These are phyloP conservation scores for Cariama cristata DNA, from an alignment of 2,113 vertebrate genomes.

Conservation along the genomic window DNA sequence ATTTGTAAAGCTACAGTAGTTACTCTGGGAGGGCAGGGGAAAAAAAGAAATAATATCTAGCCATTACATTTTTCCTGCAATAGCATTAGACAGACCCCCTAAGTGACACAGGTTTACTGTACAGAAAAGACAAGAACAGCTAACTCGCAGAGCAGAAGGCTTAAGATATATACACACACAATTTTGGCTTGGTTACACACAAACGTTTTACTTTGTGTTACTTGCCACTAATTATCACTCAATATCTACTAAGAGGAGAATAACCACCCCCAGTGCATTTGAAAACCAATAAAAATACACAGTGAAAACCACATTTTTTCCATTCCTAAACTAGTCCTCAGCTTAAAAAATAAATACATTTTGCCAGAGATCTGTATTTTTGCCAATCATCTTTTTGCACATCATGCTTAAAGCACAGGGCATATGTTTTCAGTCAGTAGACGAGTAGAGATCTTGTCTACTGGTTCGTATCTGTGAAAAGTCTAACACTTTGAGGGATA, in stretches of 20 bases:
- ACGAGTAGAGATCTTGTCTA: not conserved
- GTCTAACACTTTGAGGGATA: not conserved
- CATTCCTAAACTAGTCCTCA: not conserved
- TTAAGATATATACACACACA: not conserved
- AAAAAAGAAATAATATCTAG: not conserved
- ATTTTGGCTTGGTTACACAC: not conserved
- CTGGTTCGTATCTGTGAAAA: not conserved
- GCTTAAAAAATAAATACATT: not conserved
- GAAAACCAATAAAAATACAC: not conserved
- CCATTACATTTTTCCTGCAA: not conserved
- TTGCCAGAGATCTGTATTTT: not conserved
- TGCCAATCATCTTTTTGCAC: not conserved
- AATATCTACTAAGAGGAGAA: not conserved
- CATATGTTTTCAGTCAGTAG: not conserved
- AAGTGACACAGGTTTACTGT: not conserved
- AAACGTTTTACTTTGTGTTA: not conserved
- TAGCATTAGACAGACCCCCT: not conserved
- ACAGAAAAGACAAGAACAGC: not conserved
- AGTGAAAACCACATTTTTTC: not conserved
- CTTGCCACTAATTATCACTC: not conserved
- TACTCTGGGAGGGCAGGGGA: not conserved
- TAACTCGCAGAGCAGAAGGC: not conserved
- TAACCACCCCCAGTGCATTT: not conserved
- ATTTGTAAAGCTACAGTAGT: not conserved
- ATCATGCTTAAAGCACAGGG: not conserved